A percentile compares a stretch with the other conserved stretches of the same genome.
Evolutionary conservation across 2,888 invertebrate species (phyloP).

Genomic region (Cantharis rustica): DNA sequence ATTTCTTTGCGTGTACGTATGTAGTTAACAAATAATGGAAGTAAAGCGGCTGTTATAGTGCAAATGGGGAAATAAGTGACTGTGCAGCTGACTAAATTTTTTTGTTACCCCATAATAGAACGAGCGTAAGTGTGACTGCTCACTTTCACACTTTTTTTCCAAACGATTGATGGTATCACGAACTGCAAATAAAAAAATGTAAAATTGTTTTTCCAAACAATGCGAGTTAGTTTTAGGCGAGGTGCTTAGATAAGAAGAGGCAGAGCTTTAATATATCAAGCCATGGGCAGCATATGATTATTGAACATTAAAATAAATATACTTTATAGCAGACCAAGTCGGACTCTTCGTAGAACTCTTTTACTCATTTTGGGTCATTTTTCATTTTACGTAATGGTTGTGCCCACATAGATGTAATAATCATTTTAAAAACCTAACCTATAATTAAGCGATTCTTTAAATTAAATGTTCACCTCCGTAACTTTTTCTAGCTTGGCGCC

Average conservation of each 20-base stretch:
- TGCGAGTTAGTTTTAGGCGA: slow-evolving; percentile 42
- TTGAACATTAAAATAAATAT: slow-evolving; percentile 51
- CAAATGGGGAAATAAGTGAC: slow-evolving; percentile 51
- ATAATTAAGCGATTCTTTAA: slow-evolving; percentile 7
- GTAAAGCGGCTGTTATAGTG: slow-evolving; percentile 43
- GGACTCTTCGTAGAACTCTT: slow-evolving; percentile 39
- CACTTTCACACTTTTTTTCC: background rate
- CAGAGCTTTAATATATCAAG: slow-evolving; percentile 53
- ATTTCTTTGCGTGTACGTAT: too few relatives aligned
- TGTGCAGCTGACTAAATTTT: slow-evolving; percentile 43
- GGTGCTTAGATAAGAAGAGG: slow-evolving; percentile 45
- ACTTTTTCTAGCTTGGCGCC: too few relatives aligned
- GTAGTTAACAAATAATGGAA: slow-evolving; percentile 45
- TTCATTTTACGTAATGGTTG: slow-evolving; percentile 13
- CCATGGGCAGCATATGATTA: slow-evolving; percentile 54
- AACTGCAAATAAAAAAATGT: background rate
- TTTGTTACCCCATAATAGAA: slow-evolving; percentile 36
- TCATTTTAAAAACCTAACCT: slow-evolving; percentile 2
- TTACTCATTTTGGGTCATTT: slow-evolving; percentile 21
- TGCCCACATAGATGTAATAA: slow-evolving; percentile 13
- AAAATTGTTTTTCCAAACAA: background rate
- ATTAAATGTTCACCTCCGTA: background rate
- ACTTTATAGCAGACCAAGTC: slow-evolving; percentile 43
- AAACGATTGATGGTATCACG: too few relatives aligned
- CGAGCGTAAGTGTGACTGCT: slow-evolving; percentile 30